These are phyloP conservation scores for Sitodiplosis mosellana DNA, from an alignment of 1,140 invertebrate genomes.

Conservation along the genomic window DNA sequence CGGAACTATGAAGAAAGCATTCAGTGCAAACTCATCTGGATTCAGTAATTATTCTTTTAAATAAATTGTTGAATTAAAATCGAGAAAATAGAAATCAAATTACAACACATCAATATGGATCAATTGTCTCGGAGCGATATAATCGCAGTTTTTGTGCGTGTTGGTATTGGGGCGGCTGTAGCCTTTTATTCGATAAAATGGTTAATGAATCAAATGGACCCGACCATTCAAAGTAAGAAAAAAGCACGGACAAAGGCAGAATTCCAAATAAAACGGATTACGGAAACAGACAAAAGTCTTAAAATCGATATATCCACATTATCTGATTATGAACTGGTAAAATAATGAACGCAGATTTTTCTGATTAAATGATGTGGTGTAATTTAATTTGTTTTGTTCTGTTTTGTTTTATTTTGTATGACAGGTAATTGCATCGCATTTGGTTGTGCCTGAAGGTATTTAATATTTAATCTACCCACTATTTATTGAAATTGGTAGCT, in stretches of 20 bases:
- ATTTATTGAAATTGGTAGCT: too few species aligned
- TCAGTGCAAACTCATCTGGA: too few species aligned
- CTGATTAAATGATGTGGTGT: too few species aligned
- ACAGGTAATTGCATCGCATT: slow-evolving; percentile 87
- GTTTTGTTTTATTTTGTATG: too few species aligned
- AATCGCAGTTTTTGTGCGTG: slow-evolving; percentile 46
- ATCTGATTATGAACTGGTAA: slow-evolving; percentile 86
- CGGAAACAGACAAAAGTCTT: slow-evolving; percentile 27
- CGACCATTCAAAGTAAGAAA: slow-evolving; percentile 61
- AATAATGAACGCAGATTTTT: too few species aligned
- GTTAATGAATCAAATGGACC: slow-evolving; percentile 69
- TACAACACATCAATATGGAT: neutral
- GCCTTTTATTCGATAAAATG: slow-evolving; percentile 79
- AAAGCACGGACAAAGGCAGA: slow-evolving; percentile 55
- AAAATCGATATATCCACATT: slow-evolving; percentile 40
- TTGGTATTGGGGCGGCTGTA: slow-evolving; percentile 62
- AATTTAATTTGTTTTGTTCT: too few species aligned
- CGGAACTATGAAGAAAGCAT: too few species aligned
- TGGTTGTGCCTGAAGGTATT: slow-evolving; percentile 78
- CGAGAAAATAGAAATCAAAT: too few species aligned
- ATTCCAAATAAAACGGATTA: slow-evolving; percentile 36
- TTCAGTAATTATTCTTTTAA: too few species aligned
- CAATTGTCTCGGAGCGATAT: slow-evolving; percentile 38
- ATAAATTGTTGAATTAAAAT: too few species aligned
- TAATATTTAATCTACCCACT: too few species aligned